These are phyloP conservation scores for Wiebesia pumilae DNA, from an alignment of 1,140 invertebrate genomes.

Conservation along the genomic window DNA sequence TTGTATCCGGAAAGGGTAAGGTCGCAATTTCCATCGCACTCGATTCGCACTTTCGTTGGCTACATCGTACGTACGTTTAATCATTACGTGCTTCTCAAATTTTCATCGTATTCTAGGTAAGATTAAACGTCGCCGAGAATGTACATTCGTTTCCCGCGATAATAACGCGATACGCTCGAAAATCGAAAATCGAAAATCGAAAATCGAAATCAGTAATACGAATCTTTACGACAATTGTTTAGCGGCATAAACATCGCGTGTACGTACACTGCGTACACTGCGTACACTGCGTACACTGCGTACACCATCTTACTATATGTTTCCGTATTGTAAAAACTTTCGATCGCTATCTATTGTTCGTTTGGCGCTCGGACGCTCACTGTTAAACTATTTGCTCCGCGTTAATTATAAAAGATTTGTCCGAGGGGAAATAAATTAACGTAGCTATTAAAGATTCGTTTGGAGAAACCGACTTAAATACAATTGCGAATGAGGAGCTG, in stretches of 20 bases:
- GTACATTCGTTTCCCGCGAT: too few relatives aligned
- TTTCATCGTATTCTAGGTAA: too few relatives aligned
- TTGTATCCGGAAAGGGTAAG: background rate
- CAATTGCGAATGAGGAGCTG: conserved; percentile 7
- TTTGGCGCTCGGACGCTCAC: background rate
- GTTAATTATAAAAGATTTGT: background rate
- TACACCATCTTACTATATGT: too few relatives aligned
- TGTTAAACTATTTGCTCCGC: background rate
- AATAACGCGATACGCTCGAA: too few relatives aligned
- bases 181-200: too few relatives aligned
- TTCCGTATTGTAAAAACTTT: background rate
- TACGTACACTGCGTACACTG: too few relatives aligned
- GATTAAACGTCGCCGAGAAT: too few relatives aligned
- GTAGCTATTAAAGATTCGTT: background rate
- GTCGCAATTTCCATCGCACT: background rate
- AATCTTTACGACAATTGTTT: background rate
- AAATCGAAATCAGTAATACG: background rate
- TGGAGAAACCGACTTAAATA: too few relatives aligned
- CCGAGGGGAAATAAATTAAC: background rate
- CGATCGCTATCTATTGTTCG: background rate
- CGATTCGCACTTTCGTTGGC: too few relatives aligned
- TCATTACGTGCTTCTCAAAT: too few relatives aligned
- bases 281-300: too few relatives aligned
- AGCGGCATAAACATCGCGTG: background rate
- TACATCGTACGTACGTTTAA: too few relatives aligned